Base-by-base conservation (phyloP, 2,888 invertebrate species). In the Sclerodermus sp. region DNA sequence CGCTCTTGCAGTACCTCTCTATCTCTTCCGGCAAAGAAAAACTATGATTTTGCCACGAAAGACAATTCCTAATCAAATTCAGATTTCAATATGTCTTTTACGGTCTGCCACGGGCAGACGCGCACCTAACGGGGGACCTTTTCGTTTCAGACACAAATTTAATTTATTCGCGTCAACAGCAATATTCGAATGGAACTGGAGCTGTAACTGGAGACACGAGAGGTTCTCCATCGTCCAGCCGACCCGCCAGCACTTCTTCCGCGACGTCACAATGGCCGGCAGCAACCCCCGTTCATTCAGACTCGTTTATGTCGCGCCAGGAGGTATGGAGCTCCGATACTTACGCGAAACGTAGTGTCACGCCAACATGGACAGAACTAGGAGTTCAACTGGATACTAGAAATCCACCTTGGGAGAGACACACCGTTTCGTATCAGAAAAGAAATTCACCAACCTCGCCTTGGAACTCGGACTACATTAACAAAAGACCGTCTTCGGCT, bases 321-420 rank as follows among this genome's bases (percentile, higher is more conserved):
- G 72, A 74, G 34, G 59, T 52, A n/a, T 71, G 71, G 73, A 62
- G 54, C 16, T 39, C 42, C 14, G 64, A 62, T 34, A 23, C 3
- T 23, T 70, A 71, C 17, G 58, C 62, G 5, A 73, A 70, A 47
- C 64, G 70, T 32, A 73, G 71, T 49, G 55, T 47, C 1, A 71
- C 71, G 8, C 73, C 76, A 10, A 70, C 74, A 4, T 74, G 76
- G 73, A 73, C 74, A 1, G 74, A 75, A 23, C 49, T 74, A 1
- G 72, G 74, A 1, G 61, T 56, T 3, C 72, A 73, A 42, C 40
- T 70, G 6, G 73, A 74, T 29, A 30, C 61, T 17, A 57, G 68
- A 32, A 70, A 60, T 34, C 53, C 68, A 1, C 55, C 71, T 6
- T 76, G 76, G 76, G 74, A 76, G 6, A 64, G 76, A n/a, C 71